Evolutionary conservation across 1,140 invertebrate genomes (phyloP), one percentile per base, ranked within the genome.

Genomic region (Chrysopa pallens): DNA sequence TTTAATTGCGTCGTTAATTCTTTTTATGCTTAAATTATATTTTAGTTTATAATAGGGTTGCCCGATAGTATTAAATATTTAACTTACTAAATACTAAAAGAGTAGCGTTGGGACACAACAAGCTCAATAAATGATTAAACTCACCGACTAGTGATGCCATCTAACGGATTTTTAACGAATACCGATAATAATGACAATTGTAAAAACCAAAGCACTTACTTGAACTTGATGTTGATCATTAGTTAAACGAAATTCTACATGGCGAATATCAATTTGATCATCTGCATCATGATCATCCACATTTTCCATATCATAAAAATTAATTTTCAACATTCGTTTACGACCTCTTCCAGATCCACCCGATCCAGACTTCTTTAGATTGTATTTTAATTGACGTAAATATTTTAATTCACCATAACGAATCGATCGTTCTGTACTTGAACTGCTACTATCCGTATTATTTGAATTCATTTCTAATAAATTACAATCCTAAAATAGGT

Each of bases 361-460:
- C 8, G 74, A 69, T 37, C 74, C 72, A 47, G 73, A 69, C 56
- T 76, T 72, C 53, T 68, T 70, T 45, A 69, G 60, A 49, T 69
- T 77, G 45, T 77, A 74, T 61, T 84, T 84, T 48, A 95, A 59
- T 17, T 80, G 72, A 53, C 80, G 78, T 6, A 96, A 61, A 38
- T 89, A 74, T 55, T 85, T 87, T 29, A 94, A 58, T 61, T 96
- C 90, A 1, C 89, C 89, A 54, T 91, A 76, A 45, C 87, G 68
- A 38, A 83, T 66, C 1, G 80, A 63, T 39, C 91, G 66, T 53
- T 96, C 86, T 1, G 76, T 64, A 52, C 82, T 85, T 1, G 73
- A 74, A 63, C 84, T 69, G 6, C 67, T 58, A 42, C 67, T 65
- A n/a, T 70, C 61, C 38, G 66, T 59, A 3, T 60, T 51, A 29